Evolutionary conservation across 2,888 invertebrate genomes (phyloP), one percentile per base, ranked within the genome.

Genomic region (Drosophila paracracens): DNA sequence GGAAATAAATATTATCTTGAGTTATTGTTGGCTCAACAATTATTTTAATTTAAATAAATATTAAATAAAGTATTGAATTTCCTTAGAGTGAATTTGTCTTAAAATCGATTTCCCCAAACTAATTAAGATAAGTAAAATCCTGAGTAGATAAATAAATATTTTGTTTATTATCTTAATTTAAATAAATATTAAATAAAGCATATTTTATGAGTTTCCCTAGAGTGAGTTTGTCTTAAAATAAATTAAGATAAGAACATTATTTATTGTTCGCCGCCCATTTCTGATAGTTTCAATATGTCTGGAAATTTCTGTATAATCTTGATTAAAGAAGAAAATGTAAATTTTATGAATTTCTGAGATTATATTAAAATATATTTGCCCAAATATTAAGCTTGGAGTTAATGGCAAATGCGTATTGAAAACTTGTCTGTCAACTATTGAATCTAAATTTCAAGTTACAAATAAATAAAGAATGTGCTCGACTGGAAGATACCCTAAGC

Each of bases 391-490:
- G 54, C 36, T 36, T 38, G 0, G 25, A 18, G 25, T 10, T 8
- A 2, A 35, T 25, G n/a, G 43, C 25, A 48, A 61, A 61, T 65
- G 58, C 56, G 48, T 59, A 58, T 56, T 56, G 70, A 58, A 79
- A 77, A 79, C 77, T 70, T 43, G 77, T 71, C 51, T 10, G n/a
- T 52, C 71, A 21, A 57, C 62, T 70, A 46, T 77, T 64, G 10
- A 21, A 31, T 13, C n/a, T n/a, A 2, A 27, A n/a, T 33, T 50
- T 50, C 11, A 16, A 29, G 3, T 8, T 0, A 25, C 16, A 29
- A 43, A 33, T 40, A 38, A 27, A 11, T 27, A 18, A 35, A 35
- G 36, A 75, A 63, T 61, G 16, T 2, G 8, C 4, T 16, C 16
- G 25, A 25, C 46, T 27, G 4, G 16, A 16, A 46, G 46, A 4